phyloP scores from a whole-genome alignment of 2,113 vertebrate genomes.

The Paedocypris sp. region DNA sequence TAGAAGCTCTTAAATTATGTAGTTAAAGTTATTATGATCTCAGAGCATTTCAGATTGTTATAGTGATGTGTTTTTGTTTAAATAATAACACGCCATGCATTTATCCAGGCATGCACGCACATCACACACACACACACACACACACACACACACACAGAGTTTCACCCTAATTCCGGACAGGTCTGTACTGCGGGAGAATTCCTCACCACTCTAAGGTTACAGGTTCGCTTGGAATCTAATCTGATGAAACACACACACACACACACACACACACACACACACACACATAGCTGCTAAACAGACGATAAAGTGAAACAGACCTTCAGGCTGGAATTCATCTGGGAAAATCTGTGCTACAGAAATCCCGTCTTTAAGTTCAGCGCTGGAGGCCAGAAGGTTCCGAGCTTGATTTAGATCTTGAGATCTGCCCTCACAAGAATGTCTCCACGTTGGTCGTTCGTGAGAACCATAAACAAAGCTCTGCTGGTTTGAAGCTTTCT shows the following conservation, averaged over 20 bases:
- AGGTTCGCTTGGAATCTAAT: neutral
- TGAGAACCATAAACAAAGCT: slow-evolving; percentile 11
- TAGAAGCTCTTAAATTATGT: no score
- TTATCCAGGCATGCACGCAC: no score
- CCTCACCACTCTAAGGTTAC: neutral
- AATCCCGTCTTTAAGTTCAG: neutral
- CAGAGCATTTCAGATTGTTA: no score
- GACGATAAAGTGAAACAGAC: slow-evolving; percentile 1
- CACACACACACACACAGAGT: neutral
- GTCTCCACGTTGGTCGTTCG: slow-evolving; percentile 1
- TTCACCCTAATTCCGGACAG: no score
- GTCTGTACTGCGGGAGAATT: neutral
- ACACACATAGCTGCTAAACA: neutral
- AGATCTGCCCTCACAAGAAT: slow-evolving; percentile 2
- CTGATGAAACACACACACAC: neutral
- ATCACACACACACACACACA: neutral
- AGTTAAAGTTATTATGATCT: no score
- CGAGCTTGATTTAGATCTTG: no score
- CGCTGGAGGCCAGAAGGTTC: neutral
- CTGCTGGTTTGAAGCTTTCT: neutral
- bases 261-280: neutral
- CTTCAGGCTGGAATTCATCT: neutral
- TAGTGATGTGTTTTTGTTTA: no score
- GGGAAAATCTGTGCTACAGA: neutral
- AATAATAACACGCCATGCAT: no score